phyloP scores from a whole-genome alignment of 1,140 invertebrate species.

The Macrocentrus cingulum region DNA sequence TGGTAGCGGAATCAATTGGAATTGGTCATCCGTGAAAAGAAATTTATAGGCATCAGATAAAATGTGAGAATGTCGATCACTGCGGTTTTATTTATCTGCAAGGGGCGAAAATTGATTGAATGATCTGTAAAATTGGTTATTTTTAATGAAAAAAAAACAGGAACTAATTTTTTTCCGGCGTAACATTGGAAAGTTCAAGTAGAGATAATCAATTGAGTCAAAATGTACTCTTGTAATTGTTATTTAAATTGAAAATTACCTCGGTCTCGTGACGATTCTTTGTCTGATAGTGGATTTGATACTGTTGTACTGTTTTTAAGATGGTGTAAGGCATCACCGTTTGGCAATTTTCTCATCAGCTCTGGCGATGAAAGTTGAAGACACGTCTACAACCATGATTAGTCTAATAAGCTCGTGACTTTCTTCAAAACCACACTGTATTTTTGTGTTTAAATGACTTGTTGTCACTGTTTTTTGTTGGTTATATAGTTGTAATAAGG shows the following conservation, averaged over 20 bases:
- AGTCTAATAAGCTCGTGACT: not conserved
- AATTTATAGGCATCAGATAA: slow-evolving; percentile 33
- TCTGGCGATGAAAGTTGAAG: slow-evolving; percentile 55
- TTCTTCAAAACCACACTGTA: slow-evolving; percentile 5
- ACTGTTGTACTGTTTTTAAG: slow-evolving; percentile 29
- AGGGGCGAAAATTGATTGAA: not conserved
- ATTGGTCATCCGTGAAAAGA: slow-evolving; percentile 36
- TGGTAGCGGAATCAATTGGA: slow-evolving; percentile 13
- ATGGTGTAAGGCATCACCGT: slow-evolving; percentile 49
- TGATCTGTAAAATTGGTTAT: not conserved
- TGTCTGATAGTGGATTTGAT: slow-evolving; percentile 35
- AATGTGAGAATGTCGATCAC: slow-evolving; percentile 22
- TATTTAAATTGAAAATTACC: slow-evolving; percentile 24
- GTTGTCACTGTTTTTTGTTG: not conserved
- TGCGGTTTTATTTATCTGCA: slow-evolving; percentile 22
- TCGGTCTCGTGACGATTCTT: slow-evolving; percentile 33
- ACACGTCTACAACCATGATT: slow-evolving; percentile 45
- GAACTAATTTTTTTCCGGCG: no score
- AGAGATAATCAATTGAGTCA: no score
- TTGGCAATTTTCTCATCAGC: slow-evolving; percentile 54
- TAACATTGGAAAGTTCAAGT: no score
- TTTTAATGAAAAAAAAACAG: not conserved
- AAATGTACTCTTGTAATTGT: no score
- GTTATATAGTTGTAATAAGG: slow-evolving; percentile 8
- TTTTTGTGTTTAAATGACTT: not conserved